Base-by-base conservation (phyloP, 2,113 vertebrate species). In the Euleptes europaea region DNA sequence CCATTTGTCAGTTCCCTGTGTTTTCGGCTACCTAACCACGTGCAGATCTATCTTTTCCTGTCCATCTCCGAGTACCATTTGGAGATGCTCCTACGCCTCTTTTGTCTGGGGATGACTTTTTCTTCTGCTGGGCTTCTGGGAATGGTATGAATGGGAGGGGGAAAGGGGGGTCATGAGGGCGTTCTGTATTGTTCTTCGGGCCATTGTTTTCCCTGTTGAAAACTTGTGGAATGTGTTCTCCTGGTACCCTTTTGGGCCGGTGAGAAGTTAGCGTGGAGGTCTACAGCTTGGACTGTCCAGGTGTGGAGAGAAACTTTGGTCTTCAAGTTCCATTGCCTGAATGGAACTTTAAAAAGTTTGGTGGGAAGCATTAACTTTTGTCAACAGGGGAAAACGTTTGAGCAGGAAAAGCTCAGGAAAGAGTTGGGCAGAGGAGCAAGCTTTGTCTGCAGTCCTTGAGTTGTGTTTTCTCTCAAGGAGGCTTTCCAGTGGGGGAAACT, bases 161-260 rank as follows among this genome's bases (percentile, higher is more conserved):
- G 72, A 42, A 33, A 38, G 83, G 88, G 88, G 82, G 86, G 84
- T 86, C 83, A 51, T 57, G 86, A 84, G 90, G 90, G 84, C 33
- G 51, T 76, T 75, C 83, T 82, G 89, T 65, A 13, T 13, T 88
- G 85, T 44, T 40, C 87, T 91, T 88, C 80, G 75, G 75, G 42
- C 85, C 81, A 42, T 88, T 90, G 92, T 91, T 70, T 81, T 49
- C 84, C 57, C 80, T 92, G 88, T 83, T 28, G 87, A 83, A 49
- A 83, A 71, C 88, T 91, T 88, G 78, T 79, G 87, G 84, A 91
- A 83, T 86, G 79, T 47, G 73, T 90, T 35, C 67, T 60, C 44
- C 66, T 89, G 88, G 90, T 63, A 65, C 42, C 80, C 82, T 91
- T 85, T 57, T 84, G 88, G 83, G 83, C 84, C 90, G 86, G 89